phyloP scores from a whole-genome alignment of 2,888 invertebrate genomes.

The Tinea semifulvella region DNA sequence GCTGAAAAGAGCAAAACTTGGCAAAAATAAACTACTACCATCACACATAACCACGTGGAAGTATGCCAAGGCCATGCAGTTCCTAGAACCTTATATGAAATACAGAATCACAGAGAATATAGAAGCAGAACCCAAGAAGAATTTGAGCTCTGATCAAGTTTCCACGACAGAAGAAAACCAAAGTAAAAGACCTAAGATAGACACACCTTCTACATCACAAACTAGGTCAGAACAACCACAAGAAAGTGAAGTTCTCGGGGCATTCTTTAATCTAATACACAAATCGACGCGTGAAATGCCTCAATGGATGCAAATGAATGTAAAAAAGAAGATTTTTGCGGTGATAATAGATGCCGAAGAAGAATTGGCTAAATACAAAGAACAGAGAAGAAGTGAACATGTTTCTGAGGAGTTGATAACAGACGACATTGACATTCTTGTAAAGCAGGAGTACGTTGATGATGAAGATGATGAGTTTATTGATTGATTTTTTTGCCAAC shows the following conservation, averaged over 20 bases:
- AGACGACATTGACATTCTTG: background rate
- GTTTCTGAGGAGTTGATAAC: slow-evolving; percentile 24
- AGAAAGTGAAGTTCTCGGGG: slow-evolving; percentile 37
- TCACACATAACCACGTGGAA: slow-evolving; percentile 60
- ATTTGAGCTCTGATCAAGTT: slow-evolving; percentile 32
- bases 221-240: background rate
- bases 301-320: slow-evolving; percentile 54
- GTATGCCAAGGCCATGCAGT: slow-evolving; percentile 57
- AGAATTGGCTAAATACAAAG: slow-evolving; percentile 23
- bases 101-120: slow-evolving; percentile 55
- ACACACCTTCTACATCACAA: background rate
- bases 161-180: slow-evolving; percentile 32
- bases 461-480: background rate
- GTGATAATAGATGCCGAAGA: slow-evolving; percentile 55
- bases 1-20: slow-evolving; percentile 50
- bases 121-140: slow-evolving; percentile 37
- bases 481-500: no score
- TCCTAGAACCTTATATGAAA: slow-evolving; percentile 56
- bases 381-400: background rate
- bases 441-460: background rate
- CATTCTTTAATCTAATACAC: slow-evolving; percentile 48
- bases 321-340: slow-evolving; percentile 55
- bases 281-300: slow-evolving; percentile 54
- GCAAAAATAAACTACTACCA: slow-evolving; percentile 51
- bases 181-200: slow-evolving; percentile 24